phyloP scores from a whole-genome alignment of 53 echinoderm and acorn worm genomes.

The Arbacia lixula region DNA sequence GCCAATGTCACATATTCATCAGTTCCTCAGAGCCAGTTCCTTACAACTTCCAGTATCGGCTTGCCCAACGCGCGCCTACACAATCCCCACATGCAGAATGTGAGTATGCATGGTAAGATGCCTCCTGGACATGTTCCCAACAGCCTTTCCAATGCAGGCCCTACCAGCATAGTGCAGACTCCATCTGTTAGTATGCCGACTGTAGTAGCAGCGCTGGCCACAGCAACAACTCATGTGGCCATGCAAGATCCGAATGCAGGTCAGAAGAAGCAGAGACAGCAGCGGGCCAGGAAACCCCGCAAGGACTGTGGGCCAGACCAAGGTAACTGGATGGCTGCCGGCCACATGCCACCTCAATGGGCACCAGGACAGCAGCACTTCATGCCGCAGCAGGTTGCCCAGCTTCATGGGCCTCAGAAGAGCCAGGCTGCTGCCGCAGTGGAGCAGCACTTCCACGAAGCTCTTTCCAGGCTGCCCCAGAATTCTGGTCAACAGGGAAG shows the following conservation, averaged over 20 bases:
- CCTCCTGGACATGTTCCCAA: constrained; percentile 22
- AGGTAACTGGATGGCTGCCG: constrained; percentile 53
- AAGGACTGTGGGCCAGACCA: constrained; percentile 54
- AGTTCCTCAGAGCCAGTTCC: constrained; percentile 1
- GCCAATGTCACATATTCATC: neutral
- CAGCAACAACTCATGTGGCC: constrained; percentile 25
- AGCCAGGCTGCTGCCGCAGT: constrained; percentile 58
- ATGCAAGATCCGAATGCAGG: constrained; percentile 1
- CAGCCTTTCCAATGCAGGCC: too few relatives aligned
- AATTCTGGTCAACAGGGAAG: constrained; percentile 39
- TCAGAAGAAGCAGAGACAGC: constrained; percentile 51
- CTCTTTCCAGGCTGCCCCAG: constrained; percentile 49
- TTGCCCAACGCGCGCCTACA: neutral
- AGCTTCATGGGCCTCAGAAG: constrained; percentile 43
- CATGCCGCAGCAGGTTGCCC: constrained; percentile 42
- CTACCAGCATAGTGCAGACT: constrained; percentile 23
- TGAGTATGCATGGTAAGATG: constrained; percentile 3
- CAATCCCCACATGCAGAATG: neutral
- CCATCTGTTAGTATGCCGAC: constrained; percentile 86
- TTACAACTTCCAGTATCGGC: neutral
- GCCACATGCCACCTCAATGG: constrained; percentile 35
- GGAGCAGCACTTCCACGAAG: constrained; percentile 66
- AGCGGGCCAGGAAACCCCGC: constrained; percentile 22
- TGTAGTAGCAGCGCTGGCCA: constrained; percentile 83
- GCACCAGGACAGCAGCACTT: constrained; percentile 49